phyloP scores from a whole-genome alignment of 2,797 vertebrate genomes.

The Myripristis jacobus region DNA sequence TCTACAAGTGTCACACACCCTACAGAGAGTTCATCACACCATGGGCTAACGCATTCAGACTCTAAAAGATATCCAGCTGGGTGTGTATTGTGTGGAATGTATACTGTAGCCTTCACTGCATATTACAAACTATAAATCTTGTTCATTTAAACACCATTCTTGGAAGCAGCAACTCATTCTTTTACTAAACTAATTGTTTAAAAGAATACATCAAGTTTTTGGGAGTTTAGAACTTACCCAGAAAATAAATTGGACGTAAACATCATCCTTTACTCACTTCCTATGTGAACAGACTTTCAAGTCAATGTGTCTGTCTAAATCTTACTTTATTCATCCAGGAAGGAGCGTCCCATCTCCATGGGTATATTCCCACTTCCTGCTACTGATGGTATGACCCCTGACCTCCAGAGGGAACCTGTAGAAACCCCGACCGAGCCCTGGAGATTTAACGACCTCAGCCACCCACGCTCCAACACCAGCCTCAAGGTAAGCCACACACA shows the following conservation, averaged over 20 bases:
- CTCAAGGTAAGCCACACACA: constrained; percentile 85
- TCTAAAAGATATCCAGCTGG: not conserved
- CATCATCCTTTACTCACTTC: not conserved
- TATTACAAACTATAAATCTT: too few relatives aligned
- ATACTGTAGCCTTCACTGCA: too few relatives aligned
- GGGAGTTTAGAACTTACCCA: too few relatives aligned
- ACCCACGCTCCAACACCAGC: constrained; percentile 92
- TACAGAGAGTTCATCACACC: not conserved
- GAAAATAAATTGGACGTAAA: not conserved
- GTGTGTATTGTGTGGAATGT: too few relatives aligned
- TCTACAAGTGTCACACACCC: not conserved
- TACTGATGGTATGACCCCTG: constrained; percentile 88
- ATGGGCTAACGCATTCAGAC: not conserved
- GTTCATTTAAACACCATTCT: too few relatives aligned
- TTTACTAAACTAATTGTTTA: too few relatives aligned
- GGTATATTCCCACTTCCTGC: constrained; percentile 91
- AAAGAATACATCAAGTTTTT: too few relatives aligned
- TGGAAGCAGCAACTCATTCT: too few relatives aligned
- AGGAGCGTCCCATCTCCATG: constrained; percentile 94
- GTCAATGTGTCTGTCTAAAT: not conserved
- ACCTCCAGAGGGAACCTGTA: constrained; percentile 84
- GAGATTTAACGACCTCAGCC: constrained; percentile 92
- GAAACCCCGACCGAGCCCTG: constrained; percentile 91
- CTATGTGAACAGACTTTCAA: too few relatives aligned
- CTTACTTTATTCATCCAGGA: constrained; percentile 79